Conservation (phyloP, 2,797 vertebrate species). For the Hippocampus kuda region DNA sequence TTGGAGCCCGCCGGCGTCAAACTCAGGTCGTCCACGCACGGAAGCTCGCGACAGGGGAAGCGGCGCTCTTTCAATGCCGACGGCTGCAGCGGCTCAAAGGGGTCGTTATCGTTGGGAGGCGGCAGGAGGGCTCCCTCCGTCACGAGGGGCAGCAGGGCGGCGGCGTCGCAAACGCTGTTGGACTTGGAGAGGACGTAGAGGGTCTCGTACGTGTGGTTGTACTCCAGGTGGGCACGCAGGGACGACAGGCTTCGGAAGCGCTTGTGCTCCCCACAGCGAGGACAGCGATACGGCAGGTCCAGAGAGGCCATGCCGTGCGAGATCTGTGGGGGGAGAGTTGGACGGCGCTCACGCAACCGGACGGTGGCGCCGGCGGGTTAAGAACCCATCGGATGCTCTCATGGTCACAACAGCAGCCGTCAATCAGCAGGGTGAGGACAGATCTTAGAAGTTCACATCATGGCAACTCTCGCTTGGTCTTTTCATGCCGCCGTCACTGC, state of each 20-base stretch:
- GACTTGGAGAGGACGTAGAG: conserved; percentile 98
- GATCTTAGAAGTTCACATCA: conserved; percentile 33
- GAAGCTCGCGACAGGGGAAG: conserved; percentile 81
- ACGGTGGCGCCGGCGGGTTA: conserved; percentile 46
- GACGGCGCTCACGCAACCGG: conserved; percentile 59
- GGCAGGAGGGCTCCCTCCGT: conserved; percentile 74
- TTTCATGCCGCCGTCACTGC: conserved; percentile 19
- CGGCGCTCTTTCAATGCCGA: conserved; percentile 78
- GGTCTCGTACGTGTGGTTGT: conserved; percentile 98
- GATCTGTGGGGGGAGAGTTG: conserved; percentile 35
- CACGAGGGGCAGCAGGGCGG: conserved; percentile 82
- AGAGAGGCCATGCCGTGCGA: conserved; percentile 89
- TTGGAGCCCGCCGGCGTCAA: conserved; percentile 68
- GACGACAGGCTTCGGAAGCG: conserved; percentile 98
- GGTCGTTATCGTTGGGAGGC: conserved; percentile 73
- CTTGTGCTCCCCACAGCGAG: conserved; percentile 98
- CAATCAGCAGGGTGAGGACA: conserved; percentile 14
- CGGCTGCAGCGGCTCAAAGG: conserved; percentile 75
- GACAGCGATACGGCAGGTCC: conserved; percentile 97
- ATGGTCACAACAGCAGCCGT: conserved; percentile 42
- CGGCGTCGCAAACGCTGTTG: conserved; percentile 91
- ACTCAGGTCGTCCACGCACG: conserved; percentile 83
- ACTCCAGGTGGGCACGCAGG: conserved; percentile 91
- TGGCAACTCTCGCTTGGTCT: conserved; percentile 28
- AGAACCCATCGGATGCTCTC: conserved; percentile 50